These are phyloP conservation scores for Poicephalus gulielmi DNA, from an alignment of 2,113 vertebrate genomes.

Conservation along the genomic window DNA sequence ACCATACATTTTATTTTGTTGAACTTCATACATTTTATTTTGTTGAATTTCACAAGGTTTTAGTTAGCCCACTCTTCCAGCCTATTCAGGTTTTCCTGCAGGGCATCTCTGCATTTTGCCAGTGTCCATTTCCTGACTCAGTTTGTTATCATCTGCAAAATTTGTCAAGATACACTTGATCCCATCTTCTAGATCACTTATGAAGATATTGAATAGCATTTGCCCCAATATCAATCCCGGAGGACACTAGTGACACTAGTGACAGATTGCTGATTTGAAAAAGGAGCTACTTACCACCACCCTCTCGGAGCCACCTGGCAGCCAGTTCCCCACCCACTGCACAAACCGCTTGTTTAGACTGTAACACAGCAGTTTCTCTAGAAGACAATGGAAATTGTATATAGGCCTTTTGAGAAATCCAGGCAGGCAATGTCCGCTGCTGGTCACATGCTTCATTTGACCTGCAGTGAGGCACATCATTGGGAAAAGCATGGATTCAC, in stretches of 20 bases:
- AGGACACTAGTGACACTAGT: neutral
- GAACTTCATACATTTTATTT: neutral
- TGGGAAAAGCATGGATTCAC: neutral
- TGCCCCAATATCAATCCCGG: neutral
- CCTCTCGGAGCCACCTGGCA: neutral
- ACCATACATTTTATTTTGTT: neutral
- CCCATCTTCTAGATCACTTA: neutral
- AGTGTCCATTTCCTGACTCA: neutral
- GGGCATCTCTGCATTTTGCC: neutral
- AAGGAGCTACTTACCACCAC: neutral
- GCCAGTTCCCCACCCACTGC: neutral
- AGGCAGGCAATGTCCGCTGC: neutral
- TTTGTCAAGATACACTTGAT: neutral
- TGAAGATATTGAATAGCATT: neutral
- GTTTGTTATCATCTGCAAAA: neutral
- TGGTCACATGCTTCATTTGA: neutral
- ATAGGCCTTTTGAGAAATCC: neutral
- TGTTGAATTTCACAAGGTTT: neutral
- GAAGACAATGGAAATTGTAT: neutral
- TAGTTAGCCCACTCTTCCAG: neutral
- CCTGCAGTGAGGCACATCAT: neutral
- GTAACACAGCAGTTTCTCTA: neutral
- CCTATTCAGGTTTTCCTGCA: neutral
- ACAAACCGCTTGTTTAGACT: neutral
- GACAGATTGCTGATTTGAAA: neutral